Evolutionary conservation across 2,113 vertebrate genomes (phyloP), one percentile per base, ranked within the genome.

Genomic region (Phrynosoma platyrhinos): DNA sequence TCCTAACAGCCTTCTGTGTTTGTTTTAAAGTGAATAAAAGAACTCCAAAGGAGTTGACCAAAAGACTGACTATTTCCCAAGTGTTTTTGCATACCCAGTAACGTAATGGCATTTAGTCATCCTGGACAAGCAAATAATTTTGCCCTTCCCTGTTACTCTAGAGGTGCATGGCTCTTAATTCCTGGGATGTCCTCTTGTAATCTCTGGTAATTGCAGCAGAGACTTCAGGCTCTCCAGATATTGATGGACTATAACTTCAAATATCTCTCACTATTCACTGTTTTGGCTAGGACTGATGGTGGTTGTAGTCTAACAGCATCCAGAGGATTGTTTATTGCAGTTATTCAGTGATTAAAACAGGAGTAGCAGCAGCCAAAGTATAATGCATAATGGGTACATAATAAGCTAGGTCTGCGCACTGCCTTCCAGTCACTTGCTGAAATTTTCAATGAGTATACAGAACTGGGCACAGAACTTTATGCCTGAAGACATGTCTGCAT

Each of bases 381-480:
- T 10, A 62, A n/a, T 47, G 76, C 42, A 47, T 4, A 23, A 23
- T 40, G 30, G 86, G 36, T 74, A 25, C 53, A 58, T 12, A 58
- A n/a, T 9, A n/a, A 87, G 36, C 27, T 32, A 21, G 62, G 8
- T 12, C 8, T 52, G 52, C 20, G 16, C 13, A 14, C 30, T 64
- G 79, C 8, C 32, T 82, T 69, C 20, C 10, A 87, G 27, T 40
- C 81, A n/a, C 36, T 25, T 72, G 79, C 79, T 87, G 81, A n/a
- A 75, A 5, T 71, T 87, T 72, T 80, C 85, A 80, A 18, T 64
- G 42, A 76, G 55, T 75, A 32, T 30, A 74, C 69, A 30, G 12
- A 82, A 64, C 69, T 82, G 53, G 20, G 25, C 36, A 80, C 52
- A 66, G 9, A 36, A n/a, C 23, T 75, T 30, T 64, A 82, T 62